Evolutionary conservation across 92 coral and sea anemone genomes (phyloP), one percentile per base, ranked within the genome.

Genomic region (Ricordea florida): DNA sequence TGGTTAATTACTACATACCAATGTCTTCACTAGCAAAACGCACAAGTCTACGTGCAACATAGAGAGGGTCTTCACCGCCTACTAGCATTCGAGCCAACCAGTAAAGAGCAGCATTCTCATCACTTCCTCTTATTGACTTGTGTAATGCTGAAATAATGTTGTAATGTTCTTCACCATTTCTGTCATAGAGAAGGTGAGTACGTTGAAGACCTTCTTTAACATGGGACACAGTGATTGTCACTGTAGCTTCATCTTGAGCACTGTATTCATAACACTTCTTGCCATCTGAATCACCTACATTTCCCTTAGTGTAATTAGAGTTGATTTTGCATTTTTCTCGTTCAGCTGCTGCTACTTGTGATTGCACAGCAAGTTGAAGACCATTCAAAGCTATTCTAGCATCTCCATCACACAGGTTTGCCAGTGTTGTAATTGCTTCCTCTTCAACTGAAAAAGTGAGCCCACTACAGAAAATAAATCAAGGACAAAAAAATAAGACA

Each of bases 311-410:
- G 24, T 33, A 24, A 24, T 52, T 27, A 6, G 9, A n/a, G 13
- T 33, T 22, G 22, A 43, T 47, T 32, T 30, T 53, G n/a, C n/a
- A n/a, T 28, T 24, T 7, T 4, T 45, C 59, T n/a, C 50, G 76
- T 24, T 70, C 31, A 73, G 65, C 78, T 62, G 56, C 46, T 4
- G 93, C 90, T 52, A 67, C 64, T 75, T 89, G 97, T 41, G 98
- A 94, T 72, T 92, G 98, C 5, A 92, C 83, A 18, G 98, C 96
- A 65, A 94, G 93, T 55, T 94, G 97, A 10, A 94, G 85, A 1
- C 98, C 96, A 92, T 94, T 94, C 52, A 94, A 82, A 21, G 98
- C 97, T 45, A 84, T 86, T 79, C 98, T 85, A 17, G 98, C 98
- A 79, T 94, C 98, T 5, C 98, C 98, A 57, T 94, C 98, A 80